Conservation (phyloP, 2,113 vertebrate species). For the Oryzias curvinotus region DNA sequence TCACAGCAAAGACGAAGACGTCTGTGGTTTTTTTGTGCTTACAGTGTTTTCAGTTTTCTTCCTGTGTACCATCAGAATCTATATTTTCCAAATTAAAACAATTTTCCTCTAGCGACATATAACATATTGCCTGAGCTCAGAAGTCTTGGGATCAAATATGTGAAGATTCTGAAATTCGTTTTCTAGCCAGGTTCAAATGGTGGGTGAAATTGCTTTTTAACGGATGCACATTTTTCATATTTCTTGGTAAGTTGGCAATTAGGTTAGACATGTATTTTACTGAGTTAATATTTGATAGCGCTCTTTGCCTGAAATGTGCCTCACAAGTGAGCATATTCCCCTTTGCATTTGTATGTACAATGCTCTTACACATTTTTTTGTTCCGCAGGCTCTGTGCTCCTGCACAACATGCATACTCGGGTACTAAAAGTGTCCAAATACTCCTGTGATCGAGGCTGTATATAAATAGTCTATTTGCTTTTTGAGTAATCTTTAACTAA, state of each 20-base stretch:
- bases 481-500: background rate
- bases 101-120: no score
- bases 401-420: background rate
- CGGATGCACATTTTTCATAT: slow-evolving; percentile 5
- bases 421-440: background rate
- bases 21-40: no score
- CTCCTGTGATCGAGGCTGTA: background rate
- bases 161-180: background rate
- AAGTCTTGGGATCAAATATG: slow-evolving; percentile 1
- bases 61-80: background rate
- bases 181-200: slow-evolving; percentile 6
- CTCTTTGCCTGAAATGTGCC: slow-evolving; percentile 6
- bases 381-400: background rate
- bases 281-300: slow-evolving; percentile 11
- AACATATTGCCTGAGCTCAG: no score
- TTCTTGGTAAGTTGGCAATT: slow-evolving; percentile 17
- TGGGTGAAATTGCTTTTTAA: slow-evolving; percentile 8
- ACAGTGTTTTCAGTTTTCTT: background rate
- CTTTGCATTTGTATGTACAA: background rate
- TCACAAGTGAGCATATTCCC: slow-evolving; percentile 14
- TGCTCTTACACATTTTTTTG: background rate
- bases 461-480: background rate
- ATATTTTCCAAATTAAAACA: no score
- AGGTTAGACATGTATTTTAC: slow-evolving; percentile 12
- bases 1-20: no score